A percentile compares a stretch with the other conserved stretches of the same genome.
These are phyloP conservation scores for Lasius platythorax DNA, from an alignment of 2,888 invertebrate species.

Conservation along the genomic window DNA sequence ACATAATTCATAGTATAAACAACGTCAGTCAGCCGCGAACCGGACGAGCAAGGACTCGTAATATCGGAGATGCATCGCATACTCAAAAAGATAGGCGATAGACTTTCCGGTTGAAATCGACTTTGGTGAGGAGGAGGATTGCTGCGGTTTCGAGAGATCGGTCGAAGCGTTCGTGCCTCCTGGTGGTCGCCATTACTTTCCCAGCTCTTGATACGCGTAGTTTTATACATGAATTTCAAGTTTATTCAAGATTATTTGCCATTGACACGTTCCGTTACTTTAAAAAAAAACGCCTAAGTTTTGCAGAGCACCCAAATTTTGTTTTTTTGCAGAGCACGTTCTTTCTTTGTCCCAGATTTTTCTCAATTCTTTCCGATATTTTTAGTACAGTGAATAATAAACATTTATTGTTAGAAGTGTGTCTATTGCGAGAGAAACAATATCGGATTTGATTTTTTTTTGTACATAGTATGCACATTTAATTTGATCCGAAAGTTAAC, in stretches of 20 bases:
- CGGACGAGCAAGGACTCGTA: conserved; percentile 62
- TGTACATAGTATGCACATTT: not conserved
- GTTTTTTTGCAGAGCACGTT: not conserved
- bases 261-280: not conserved
- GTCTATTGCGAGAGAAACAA: not conserved
- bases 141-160: conserved; percentile 41
- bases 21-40: conserved; percentile 60
- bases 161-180: conserved; percentile 24
- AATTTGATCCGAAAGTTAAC: not conserved
- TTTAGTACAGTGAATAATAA: not conserved
- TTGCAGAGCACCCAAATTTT: not conserved
- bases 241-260: conserved; percentile 25
- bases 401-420: not conserved
- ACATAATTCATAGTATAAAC: conserved; percentile 74
- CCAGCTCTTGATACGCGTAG: conserved; percentile 33
- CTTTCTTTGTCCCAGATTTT: not conserved
- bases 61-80: conserved; percentile 61
- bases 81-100: conserved; percentile 47
- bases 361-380: not conserved
- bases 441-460: not conserved
- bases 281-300: not conserved
- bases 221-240: conserved; percentile 48
- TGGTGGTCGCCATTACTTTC: conserved; percentile 35
- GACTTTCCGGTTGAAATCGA: conserved; percentile 53
- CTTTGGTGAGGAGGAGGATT: conserved; percentile 55